Conservation (phyloP, 2,113 vertebrate species). For the Nycticryphes semicollaris region DNA sequence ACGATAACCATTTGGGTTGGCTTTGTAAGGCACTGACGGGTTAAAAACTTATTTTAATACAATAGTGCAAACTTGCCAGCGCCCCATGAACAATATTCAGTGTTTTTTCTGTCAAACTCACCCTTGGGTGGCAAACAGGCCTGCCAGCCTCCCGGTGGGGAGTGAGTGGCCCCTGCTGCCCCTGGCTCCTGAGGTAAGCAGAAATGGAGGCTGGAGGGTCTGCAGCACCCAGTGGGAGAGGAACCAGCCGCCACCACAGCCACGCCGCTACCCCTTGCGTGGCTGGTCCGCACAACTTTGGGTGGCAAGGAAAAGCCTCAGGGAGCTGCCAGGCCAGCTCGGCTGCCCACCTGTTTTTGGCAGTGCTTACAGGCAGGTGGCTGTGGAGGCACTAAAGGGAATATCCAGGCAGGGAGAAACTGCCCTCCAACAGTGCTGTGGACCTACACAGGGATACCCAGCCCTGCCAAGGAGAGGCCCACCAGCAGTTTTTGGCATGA, state of each 20-base stretch:
- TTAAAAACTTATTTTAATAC: neutral
- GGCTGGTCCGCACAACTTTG: fast-evolving
- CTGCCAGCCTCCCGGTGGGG: fast-evolving
- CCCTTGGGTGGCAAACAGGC: fast-evolving
- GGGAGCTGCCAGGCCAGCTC: neutral
- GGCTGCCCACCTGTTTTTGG: fast-evolving
- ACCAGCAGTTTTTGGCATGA: neutral
- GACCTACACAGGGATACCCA: no score
- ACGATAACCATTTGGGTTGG: fast-evolving
- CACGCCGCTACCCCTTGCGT: no score
- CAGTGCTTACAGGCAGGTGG: neutral
- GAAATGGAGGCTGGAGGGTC: fast-evolving
- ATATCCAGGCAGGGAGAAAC: neutral
- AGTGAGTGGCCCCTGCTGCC: neutral
- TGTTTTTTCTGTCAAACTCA: neutral
- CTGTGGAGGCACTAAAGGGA: neutral
- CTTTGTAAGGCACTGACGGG: neutral
- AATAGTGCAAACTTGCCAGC: fast-evolving
- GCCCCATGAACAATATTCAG: fast-evolving
- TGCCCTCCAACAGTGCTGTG: neutral
- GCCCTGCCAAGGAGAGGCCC: neutral
- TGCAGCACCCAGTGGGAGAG: neutral
- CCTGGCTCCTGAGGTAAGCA: fast-evolving
- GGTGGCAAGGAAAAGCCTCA: neutral
- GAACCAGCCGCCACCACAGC: neutral